These are phyloP conservation scores for Canis aureus DNA, from an alignment of 2,113 vertebrate species.

Conservation along the genomic window DNA sequence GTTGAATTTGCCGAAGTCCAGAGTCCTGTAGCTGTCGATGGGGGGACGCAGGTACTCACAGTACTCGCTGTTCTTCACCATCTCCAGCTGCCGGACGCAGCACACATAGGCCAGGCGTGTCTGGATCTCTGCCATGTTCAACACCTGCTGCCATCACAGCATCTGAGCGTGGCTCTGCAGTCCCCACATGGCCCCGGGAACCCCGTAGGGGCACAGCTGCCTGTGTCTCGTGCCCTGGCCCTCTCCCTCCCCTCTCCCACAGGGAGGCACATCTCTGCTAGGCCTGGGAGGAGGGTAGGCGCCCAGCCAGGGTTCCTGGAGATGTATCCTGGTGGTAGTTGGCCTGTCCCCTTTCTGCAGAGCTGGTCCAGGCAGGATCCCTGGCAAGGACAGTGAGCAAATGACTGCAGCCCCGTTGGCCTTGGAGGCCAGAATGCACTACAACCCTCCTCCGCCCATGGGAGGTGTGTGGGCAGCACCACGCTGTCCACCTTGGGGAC, in stretches of 20 bases:
- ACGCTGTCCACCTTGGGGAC: background rate
- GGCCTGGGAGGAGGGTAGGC: background rate
- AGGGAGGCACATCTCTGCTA: background rate
- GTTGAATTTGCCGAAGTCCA: constrained; percentile 96
- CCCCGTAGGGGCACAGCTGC: background rate
- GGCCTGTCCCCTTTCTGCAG: background rate
- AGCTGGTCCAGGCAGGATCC: background rate
- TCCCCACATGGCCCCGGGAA: rapidly evolving
- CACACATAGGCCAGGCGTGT: constrained; percentile 96
- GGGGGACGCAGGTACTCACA: constrained; percentile 96
- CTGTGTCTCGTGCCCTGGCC: background rate
- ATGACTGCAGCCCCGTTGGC: background rate
- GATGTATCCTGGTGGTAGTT: background rate
- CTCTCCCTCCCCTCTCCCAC: background rate
- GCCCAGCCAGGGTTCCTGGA: background rate
- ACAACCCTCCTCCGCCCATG: background rate
- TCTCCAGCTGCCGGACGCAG: constrained; percentile 96
- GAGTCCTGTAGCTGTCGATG: constrained; percentile 94
- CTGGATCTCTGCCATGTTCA: constrained; percentile 98
- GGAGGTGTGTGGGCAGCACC: background rate
- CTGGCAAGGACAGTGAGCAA: background rate
- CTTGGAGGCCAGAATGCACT: background rate
- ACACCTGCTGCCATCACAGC: constrained; percentile 86
- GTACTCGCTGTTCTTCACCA: constrained; percentile 94
- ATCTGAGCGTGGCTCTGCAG: background rate